These are phyloP conservation scores for Anguilla japonica DNA, from an alignment of 2,113 vertebrate genomes.

Conservation along the genomic window DNA sequence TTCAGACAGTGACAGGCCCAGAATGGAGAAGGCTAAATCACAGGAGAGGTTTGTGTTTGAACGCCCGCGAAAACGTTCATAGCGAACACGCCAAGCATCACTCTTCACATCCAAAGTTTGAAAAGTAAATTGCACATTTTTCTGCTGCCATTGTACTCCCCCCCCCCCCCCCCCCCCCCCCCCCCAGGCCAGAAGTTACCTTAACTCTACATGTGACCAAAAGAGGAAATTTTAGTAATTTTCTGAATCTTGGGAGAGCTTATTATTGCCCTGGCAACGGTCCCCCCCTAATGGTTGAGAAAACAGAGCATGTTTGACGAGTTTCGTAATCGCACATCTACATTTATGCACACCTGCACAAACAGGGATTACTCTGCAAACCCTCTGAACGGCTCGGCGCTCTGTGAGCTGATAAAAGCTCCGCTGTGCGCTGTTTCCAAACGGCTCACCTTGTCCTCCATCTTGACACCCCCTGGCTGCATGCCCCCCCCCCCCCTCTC, in stretches of 20 bases:
- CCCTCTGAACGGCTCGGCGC: slow-evolving; percentile 12
- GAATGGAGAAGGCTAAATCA: not conserved
- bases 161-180: slow-evolving; percentile 45
- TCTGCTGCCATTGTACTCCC: slow-evolving; percentile 43
- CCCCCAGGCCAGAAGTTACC: slow-evolving; percentile 41
- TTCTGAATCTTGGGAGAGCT: slow-evolving; percentile 55
- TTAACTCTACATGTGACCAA: slow-evolving; percentile 40
- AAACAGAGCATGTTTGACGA: slow-evolving; percentile 63
- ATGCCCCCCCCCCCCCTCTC: not conserved
- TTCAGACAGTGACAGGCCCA: not conserved
- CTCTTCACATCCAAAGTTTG: not conserved
- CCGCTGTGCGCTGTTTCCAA: not conserved
- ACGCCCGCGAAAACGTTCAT: slow-evolving; percentile 23
- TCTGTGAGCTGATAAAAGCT: slow-evolving; percentile 45
- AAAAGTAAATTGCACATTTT: slow-evolving; percentile 8
- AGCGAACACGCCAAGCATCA: slow-evolving; percentile 11
- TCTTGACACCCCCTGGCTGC: not conserved
- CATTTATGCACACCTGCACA: slow-evolving; percentile 65
- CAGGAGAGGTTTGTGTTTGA: slow-evolving; percentile 16
- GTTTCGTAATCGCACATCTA: slow-evolving; percentile 66
- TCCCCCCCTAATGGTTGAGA: slow-evolving; percentile 51
- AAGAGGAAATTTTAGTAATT: slow-evolving; percentile 63
- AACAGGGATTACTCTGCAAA: slow-evolving; percentile 51
- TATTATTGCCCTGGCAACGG: slow-evolving; percentile 38
- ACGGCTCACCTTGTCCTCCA: not conserved